These are phyloP conservation scores for Platerodrilus igneus DNA, from an alignment of 2,888 invertebrate species.

Conservation along the genomic window DNA sequence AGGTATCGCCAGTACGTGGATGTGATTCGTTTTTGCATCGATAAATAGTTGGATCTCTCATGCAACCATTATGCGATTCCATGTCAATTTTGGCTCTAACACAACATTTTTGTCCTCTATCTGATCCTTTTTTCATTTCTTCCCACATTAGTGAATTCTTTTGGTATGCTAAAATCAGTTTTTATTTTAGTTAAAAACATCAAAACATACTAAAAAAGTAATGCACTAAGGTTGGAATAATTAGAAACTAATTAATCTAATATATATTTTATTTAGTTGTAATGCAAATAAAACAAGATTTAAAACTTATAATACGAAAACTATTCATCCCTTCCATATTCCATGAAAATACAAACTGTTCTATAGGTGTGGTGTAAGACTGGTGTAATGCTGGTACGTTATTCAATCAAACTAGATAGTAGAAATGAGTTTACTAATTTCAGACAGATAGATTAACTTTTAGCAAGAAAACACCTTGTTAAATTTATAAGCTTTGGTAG, in stretches of 20 bases:
- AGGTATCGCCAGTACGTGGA: constrained; percentile 88
- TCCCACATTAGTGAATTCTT: constrained; percentile 87
- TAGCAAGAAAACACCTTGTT: too few relatives aligned
- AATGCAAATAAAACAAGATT: background rate
- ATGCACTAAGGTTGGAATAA: too few relatives aligned
- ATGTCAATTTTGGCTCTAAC: constrained; percentile 97
- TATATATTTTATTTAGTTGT: too few relatives aligned
- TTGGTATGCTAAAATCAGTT: constrained; percentile 65
- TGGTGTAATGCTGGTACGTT: too few relatives aligned
- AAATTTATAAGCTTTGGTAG: too few relatives aligned
- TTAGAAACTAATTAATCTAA: constrained; percentile 3
- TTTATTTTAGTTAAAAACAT: too few relatives aligned
- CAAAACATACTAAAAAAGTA: too few relatives aligned
- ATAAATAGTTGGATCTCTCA: constrained; percentile 98
- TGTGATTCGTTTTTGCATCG: constrained; percentile 95
- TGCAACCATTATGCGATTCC: constrained; percentile 91
- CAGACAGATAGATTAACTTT: too few relatives aligned
- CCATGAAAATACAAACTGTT: too few relatives aligned
- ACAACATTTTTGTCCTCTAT: constrained; percentile 80
- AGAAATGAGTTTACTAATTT: too few relatives aligned
- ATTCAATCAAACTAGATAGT: too few relatives aligned
- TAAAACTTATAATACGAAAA: background rate
- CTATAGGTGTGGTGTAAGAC: too few relatives aligned
- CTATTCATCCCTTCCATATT: background rate
- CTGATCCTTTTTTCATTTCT: constrained; percentile 87